Evolutionary conservation across 2,888 invertebrate species (phyloP), one percentile per base, ranked within the genome.

Genomic region (Ochropleura plecta): DNA sequence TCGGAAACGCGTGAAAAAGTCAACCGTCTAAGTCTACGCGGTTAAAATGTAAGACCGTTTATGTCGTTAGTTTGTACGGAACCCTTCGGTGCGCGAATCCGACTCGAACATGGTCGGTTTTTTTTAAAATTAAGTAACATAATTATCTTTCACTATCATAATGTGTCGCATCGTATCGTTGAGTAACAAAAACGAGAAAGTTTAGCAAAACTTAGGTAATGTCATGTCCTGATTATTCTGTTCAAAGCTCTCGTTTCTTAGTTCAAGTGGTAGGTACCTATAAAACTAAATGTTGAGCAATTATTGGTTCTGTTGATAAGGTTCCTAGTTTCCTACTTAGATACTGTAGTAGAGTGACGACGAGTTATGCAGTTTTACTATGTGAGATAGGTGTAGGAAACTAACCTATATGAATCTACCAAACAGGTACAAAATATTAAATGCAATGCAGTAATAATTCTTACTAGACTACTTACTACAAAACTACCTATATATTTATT

Each of bases 191-290:
- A 72, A 65, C 70, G 65, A 73, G 81, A 76, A 78, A 84, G 86
- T 75, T 73, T 59, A 49, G 59, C 44, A 51, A 48, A 79, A 73
- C 64, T 83, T 74, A 57, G 62, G 74, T 60, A 86, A 79, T 57
- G 64, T 83, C 53, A 65, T 79, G 65, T 81, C 46, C 80, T 83
- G 81, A 81, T 81, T 67, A 83, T 66, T 83, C 12, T 49, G 57
- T 20, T 65, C 55, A 66, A 72, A 73, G 51, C 48, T 79, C 60
- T 73, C 66, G 44, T 71, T 72, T 67, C 67, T 70, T 20, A 42
- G 20, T 10, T 51, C 5, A 55, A 30, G 46, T 53, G 40, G 42
- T 30, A 30, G 40, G 42, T 30, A 30, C 30, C 30, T 55, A 20
- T 40, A 46, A n/a, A 59, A n/a, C 44, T 18, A 59, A 64, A 49